A percentile compares a stretch with the other conserved stretches of the same genome.
phyloP scores from a whole-genome alignment of 2,888 invertebrate species.

The Bhutanitis thaidina region DNA sequence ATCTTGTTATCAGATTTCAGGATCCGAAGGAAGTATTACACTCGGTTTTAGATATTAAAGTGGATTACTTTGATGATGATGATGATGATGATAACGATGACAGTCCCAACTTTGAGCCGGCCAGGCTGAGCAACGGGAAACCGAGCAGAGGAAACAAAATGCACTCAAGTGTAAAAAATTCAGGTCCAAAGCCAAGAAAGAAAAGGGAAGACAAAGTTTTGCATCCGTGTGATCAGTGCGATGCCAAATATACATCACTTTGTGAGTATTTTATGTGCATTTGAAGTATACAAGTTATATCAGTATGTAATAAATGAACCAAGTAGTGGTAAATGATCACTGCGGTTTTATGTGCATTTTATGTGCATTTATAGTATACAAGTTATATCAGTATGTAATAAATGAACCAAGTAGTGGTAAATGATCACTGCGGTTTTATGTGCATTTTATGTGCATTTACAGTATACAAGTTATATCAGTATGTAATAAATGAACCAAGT shows the following conservation, averaged over 20 bases:
- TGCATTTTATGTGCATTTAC: no score
- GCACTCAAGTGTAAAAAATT: slow-evolving; percentile 26
- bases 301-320: no score
- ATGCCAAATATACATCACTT: slow-evolving; percentile 45
- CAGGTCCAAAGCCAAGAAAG: slow-evolving; percentile 30
- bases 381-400: no score
- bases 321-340: no score
- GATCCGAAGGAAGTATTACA: slow-evolving; percentile 20
- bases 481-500: no score
- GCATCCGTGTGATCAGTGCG: slow-evolving; percentile 64
- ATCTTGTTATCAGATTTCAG: slow-evolving; percentile 22
- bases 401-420: no score
- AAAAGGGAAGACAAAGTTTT: slow-evolving; percentile 40
- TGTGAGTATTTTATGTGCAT: slow-evolving; percentile 6
- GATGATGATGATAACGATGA: slow-evolving; percentile 40
- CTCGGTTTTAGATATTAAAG: slow-evolving; percentile 6
- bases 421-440: no score
- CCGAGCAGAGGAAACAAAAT: slow-evolving; percentile 19
- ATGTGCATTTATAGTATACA: no score
- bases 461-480: no score
- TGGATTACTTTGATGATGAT: slow-evolving; percentile 26
- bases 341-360: no score
- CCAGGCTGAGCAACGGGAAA: slow-evolving; percentile 30
- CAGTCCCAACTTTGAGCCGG: slow-evolving; percentile 37
- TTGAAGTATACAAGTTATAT: no score